phyloP scores from a whole-genome alignment of 1,140 invertebrate genomes.

The Prorops nasuta region DNA sequence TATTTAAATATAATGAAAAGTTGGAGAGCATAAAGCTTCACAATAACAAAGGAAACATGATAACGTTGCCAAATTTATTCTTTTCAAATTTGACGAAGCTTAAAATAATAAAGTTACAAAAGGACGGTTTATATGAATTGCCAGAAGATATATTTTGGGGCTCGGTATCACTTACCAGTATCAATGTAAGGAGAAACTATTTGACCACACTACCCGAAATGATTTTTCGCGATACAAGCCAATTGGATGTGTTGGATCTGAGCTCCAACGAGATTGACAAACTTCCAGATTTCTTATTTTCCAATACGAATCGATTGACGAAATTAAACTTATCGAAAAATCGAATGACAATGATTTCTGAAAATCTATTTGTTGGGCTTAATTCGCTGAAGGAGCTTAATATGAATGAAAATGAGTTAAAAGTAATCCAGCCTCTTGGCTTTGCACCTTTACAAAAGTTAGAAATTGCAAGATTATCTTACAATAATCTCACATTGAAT shows the following conservation, averaged over 20 bases:
- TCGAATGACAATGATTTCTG: background rate
- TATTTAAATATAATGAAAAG: conserved; percentile 59
- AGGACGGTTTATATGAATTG: background rate
- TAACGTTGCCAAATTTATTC: background rate
- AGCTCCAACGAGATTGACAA: background rate
- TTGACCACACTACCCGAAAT: background rate
- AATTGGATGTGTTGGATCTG: background rate
- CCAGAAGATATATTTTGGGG: background rate
- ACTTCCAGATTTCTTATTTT: background rate
- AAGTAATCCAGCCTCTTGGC: background rate
- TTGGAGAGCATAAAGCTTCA: conserved; percentile 56
- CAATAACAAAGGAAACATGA: conserved; percentile 27
- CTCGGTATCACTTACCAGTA: background rate
- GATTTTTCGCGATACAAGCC: background rate
- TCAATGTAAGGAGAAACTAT: background rate
- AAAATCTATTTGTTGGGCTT: background rate
- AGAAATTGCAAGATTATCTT: background rate
- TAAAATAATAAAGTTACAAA: background rate
- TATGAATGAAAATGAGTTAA: background rate
- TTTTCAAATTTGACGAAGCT: background rate
- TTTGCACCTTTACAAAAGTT: background rate
- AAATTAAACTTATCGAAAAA: background rate
- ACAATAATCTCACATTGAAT: background rate
- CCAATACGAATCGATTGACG: background rate
- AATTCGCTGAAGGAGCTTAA: background rate